Base-by-base conservation (phyloP, 2,113 vertebrate genomes). In the Rhabdomys dilectus region DNA sequence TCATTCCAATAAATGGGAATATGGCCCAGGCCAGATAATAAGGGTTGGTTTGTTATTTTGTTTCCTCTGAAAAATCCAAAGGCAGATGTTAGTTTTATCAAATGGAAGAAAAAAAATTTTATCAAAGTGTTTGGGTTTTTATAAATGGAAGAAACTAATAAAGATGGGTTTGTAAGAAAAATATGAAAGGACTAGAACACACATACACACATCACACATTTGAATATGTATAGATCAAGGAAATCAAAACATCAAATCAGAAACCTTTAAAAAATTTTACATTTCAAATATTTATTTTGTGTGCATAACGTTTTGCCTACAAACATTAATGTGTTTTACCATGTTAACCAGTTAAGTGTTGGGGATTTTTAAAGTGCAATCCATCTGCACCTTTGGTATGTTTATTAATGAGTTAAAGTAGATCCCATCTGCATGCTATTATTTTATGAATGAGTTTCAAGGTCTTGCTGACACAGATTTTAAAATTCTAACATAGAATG, bases 1-100 rank as follows among this genome's bases (percentile, higher is more conserved):
- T 99, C 97, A 89, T 93, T 98, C 99, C 99, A 99, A 86, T 99
- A 98, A 97, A 99, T 51, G 62, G 99, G 99, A 97, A 98, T 96
- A 96, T 97, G 95, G 94, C 98, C 98, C 87, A 98, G 97, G 93
- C 95, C 98, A 91, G 99, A 98, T 92, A 99, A 94, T 0, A 98
- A 97, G 89, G 97, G 98, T 76, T 98, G 97, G 76, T 98, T 99
- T 39, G 99, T 99, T 66, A 94, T 98, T 84, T 99, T 99, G 98
- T 98, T 99, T 92, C 98, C 98, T 93, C 99, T 99, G 97, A 80
- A 91, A 91, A 97, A 82, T 87, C 90, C 45, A 97, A 96, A 19
- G 94, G 97, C 72, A 42, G 34, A 91, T 34, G 64, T 85, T 31
- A 96, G 80, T 31, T 48, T 95, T 58, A 89, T 64, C 53, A 70